Evolutionary conservation across 2,113 vertebrate genomes (phyloP).

Genomic region (Asarcornis scutulata): DNA sequence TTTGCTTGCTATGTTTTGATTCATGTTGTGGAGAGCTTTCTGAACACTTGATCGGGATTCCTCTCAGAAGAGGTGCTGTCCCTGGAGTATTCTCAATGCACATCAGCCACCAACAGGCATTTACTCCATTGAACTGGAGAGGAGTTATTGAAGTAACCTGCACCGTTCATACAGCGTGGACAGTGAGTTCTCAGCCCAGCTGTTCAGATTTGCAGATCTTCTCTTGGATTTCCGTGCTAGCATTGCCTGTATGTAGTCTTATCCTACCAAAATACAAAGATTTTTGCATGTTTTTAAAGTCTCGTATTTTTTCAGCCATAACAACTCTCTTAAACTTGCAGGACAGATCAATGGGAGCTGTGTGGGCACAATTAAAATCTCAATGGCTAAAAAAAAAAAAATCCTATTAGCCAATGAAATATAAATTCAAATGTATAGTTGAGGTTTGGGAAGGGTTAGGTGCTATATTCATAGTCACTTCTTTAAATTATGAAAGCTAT

Average conservation of each 20-base stretch:
- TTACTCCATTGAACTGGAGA: not conserved
- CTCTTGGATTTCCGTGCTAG: not conserved
- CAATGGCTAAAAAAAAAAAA: not conserved
- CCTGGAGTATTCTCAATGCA: not conserved
- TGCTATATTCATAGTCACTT: not conserved
- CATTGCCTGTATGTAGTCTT: not conserved
- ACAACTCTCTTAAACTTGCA: not conserved
- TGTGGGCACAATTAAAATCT: not conserved
- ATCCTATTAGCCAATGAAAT: not conserved
- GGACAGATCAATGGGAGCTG: not conserved
- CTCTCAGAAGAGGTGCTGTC: not conserved
- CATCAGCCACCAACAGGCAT: not conserved
- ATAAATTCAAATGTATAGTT: not conserved
- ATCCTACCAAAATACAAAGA: not conserved
- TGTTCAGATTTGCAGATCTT: not conserved
- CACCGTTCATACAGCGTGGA: not conserved
- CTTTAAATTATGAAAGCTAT: slow-evolving; percentile 7
- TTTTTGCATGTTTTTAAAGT: not conserved
- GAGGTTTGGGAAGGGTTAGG: not conserved
- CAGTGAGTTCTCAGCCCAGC: not conserved
- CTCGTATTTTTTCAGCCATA: not conserved
- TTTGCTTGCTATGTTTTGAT: not conserved
- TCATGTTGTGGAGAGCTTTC: not conserved
- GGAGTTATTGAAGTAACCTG: not conserved
- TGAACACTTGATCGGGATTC: not conserved